These are phyloP conservation scores for Grantiella picta DNA, from an alignment of 2,113 vertebrate genomes.

Conservation along the genomic window DNA sequence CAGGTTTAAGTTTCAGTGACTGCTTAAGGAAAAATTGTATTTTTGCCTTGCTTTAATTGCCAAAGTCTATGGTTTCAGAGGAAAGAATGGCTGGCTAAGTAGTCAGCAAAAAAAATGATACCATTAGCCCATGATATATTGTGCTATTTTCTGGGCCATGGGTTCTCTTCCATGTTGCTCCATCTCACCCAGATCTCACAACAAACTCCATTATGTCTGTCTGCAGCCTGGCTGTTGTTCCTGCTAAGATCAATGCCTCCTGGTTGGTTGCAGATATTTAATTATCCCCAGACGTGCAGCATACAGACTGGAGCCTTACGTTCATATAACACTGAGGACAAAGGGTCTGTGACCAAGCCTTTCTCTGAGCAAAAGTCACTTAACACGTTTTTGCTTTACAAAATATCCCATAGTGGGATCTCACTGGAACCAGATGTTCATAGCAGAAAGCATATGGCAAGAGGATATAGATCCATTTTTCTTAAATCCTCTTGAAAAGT, in stretches of 20 bases:
- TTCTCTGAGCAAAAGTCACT: constrained; percentile 49
- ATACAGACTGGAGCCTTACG: neutral
- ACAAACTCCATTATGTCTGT: neutral
- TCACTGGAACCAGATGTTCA: constrained; percentile 54
- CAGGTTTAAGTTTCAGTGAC: constrained; percentile 28
- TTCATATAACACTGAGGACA: neutral
- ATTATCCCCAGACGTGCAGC: neutral
- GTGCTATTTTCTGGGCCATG: neutral
- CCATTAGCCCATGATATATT: neutral
- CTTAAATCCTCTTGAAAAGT: constrained; percentile 39
- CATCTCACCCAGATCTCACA: constrained; percentile 3
- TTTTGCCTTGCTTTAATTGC: constrained; percentile 31
- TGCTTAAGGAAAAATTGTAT: neutral
- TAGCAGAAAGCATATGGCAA: constrained; percentile 40
- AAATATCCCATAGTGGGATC: constrained; percentile 40
- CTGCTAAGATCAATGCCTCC: neutral
- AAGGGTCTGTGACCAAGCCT: constrained; percentile 38
- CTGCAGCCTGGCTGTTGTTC: neutral
- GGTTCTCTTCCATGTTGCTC: neutral
- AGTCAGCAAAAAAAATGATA: neutral
- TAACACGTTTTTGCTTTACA: constrained; percentile 52
- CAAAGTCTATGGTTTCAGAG: neutral
- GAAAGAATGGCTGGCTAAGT: neutral
- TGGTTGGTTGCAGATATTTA: neutral
- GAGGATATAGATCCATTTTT: constrained; percentile 23